A percentile compares a stretch with the other conserved stretches of the same genome.
Evolutionary conservation across 2,888 invertebrate genomes (phyloP).

Genomic region (Cartodere bifasciata): DNA sequence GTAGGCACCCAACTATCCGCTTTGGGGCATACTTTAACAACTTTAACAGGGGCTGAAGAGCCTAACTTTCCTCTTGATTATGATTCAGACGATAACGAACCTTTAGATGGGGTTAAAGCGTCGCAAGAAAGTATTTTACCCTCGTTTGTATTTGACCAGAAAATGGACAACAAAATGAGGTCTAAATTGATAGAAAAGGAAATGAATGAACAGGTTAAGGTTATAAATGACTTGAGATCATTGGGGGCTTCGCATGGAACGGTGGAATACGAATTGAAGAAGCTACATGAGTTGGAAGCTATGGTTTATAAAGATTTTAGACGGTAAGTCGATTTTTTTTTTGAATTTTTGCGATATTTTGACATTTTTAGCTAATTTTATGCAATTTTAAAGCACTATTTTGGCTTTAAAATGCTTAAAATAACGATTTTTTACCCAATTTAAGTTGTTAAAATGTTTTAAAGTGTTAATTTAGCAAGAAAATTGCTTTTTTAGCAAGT

Average conservation of each 20-base stretch:
- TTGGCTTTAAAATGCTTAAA: too few relatives aligned
- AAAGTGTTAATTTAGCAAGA: too few relatives aligned
- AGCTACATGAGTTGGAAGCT: slow-evolving; percentile 85
- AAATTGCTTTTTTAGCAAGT: too few relatives aligned
- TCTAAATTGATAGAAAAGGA: slow-evolving; percentile 92
- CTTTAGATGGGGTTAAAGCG: slow-evolving; percentile 47
- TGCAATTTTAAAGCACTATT: too few relatives aligned
- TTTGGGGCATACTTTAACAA: slow-evolving; percentile 88
- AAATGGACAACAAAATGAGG: slow-evolving; percentile 66
- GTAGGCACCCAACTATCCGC: slow-evolving; percentile 93
- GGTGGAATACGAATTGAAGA: slow-evolving; percentile 83
- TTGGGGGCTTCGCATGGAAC: slow-evolving; percentile 81
- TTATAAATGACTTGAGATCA: slow-evolving; percentile 78
- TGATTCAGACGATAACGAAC: slow-evolving; percentile 68
- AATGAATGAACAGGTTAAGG: slow-evolving; percentile 94
- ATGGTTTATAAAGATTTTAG: slow-evolving; percentile 89
- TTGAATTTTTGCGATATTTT: too few relatives aligned
- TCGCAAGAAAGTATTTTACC: slow-evolving; percentile 67
- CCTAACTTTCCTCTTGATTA: slow-evolving; percentile 42
- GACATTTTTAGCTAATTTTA: too few relatives aligned
- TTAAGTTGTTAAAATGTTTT: too few relatives aligned
- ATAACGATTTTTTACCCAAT: too few relatives aligned
- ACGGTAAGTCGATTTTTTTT: slow-evolving; percentile 35
- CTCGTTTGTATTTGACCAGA: slow-evolving; percentile 70
- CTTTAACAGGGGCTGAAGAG: slow-evolving; percentile 84